phyloP scores from a whole-genome alignment of 2,797 vertebrate genomes.

The Amblyraja radiata region DNA sequence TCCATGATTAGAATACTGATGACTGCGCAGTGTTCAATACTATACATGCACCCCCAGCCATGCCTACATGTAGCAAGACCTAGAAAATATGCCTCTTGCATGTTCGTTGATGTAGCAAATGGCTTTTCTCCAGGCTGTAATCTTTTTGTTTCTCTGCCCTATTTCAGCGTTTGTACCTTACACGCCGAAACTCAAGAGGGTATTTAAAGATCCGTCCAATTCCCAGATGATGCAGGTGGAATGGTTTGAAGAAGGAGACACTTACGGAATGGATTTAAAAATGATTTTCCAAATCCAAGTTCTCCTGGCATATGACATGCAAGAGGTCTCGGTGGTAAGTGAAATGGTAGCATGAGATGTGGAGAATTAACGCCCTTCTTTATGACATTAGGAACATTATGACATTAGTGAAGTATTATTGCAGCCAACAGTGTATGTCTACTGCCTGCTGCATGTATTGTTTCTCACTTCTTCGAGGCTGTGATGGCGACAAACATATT shows the following conservation, averaged over 20 bases:
- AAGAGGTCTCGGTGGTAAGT: slow-evolving; percentile 54
- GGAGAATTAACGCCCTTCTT: neutral
- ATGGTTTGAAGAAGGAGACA: slow-evolving; percentile 50
- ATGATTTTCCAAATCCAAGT: slow-evolving; percentile 60
- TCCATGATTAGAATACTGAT: too few species aligned
- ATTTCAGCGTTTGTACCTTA: slow-evolving; percentile 9
- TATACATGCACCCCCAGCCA: too few species aligned
- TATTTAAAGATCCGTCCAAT: neutral
- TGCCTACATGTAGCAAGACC: too few species aligned
- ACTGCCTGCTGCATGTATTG: neutral
- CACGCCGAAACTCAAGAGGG: neutral
- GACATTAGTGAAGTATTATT: neutral
- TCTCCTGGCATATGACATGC: slow-evolving; percentile 37
- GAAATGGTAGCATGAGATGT: neutral
- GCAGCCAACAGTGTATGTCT: neutral
- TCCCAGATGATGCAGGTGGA: slow-evolving; percentile 42
- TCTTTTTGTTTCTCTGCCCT: too few species aligned
- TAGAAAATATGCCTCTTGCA: neutral
- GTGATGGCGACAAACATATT: too few species aligned
- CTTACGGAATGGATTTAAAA: slow-evolving; percentile 41
- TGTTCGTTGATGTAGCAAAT: neutral
- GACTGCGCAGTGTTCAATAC: too few species aligned
- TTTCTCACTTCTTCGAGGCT: neutral
- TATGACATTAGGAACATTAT: neutral
- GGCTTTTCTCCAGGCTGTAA: neutral